A percentile compares a stretch with the other conserved stretches of the same genome.
These are phyloP conservation scores for Stenurella melanura DNA, from an alignment of 2,888 invertebrate species.

Conservation along the genomic window DNA sequence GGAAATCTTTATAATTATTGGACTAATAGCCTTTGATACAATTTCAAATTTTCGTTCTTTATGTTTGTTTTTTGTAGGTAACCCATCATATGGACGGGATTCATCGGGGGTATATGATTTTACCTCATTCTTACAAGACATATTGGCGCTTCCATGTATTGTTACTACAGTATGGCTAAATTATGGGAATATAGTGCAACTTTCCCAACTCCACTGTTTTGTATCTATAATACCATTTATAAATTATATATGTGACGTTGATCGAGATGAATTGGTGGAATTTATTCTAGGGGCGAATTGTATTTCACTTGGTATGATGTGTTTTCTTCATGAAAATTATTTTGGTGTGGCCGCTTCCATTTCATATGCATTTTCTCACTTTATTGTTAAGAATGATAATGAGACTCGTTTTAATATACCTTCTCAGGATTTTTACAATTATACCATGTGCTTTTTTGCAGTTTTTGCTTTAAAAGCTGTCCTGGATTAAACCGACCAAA, in stretches of 20 bases:
- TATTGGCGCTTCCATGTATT: slow-evolving; percentile 63
- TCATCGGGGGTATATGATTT: slow-evolving; percentile 61
- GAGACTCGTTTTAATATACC: slow-evolving; percentile 66
- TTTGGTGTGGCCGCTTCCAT: slow-evolving; percentile 64
- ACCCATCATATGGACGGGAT: slow-evolving; percentile 67
- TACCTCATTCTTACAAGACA: slow-evolving; percentile 63
- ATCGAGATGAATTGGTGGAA: slow-evolving; percentile 61
- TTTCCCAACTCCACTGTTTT: slow-evolving; percentile 54
- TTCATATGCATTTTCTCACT: slow-evolving; percentile 67
- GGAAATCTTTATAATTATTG: too few species aligned
- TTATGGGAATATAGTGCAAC: slow-evolving; percentile 56
- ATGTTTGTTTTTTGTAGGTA: slow-evolving; percentile 62
- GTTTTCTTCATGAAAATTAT: slow-evolving; percentile 66
- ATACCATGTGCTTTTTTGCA: slow-evolving; percentile 70
- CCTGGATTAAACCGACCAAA: slow-evolving; percentile 47
- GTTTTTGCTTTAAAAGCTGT: slow-evolving; percentile 67
- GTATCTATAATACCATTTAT: slow-evolving; percentile 62
- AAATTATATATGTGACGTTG: slow-evolving; percentile 55
- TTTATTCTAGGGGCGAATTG: slow-evolving; percentile 59
- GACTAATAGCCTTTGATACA: too few species aligned
- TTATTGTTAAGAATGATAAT: slow-evolving; percentile 63
- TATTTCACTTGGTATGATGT: slow-evolving; percentile 63
- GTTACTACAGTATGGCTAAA: slow-evolving; percentile 60
- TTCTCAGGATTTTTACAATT: slow-evolving; percentile 69
- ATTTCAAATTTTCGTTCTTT: too few species aligned